Conservation (phyloP, 2,888 invertebrate species). For the Gymnosoma rotundatum region DNA sequence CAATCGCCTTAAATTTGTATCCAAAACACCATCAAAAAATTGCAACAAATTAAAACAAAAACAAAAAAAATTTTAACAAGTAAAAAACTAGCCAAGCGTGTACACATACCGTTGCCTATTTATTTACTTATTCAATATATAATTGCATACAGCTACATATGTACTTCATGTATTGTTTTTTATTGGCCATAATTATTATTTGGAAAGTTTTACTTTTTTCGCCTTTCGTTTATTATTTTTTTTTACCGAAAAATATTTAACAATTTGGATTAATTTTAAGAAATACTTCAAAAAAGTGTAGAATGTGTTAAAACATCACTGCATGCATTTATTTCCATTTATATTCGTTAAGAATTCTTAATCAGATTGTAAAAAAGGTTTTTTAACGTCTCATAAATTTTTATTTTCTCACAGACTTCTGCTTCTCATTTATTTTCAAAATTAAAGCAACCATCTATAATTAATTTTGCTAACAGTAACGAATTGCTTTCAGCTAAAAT, state of each 20-base stretch:
- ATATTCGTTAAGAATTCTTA: slow-evolving; percentile 14
- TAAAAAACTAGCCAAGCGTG: slow-evolving; percentile 60
- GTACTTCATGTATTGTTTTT: slow-evolving; percentile 40
- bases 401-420: background rate
- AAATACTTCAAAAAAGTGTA: background rate
- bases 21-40: slow-evolving; percentile 51
- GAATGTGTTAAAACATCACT: background rate
- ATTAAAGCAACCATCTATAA: background rate
- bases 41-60: slow-evolving; percentile 39
- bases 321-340: slow-evolving; percentile 5
- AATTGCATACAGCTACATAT: background rate
- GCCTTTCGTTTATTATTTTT: background rate
- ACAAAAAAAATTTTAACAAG: background rate
- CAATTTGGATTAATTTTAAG: slow-evolving; percentile 4
- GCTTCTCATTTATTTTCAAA: background rate
- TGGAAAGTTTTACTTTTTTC: slow-evolving; percentile 69
- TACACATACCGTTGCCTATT: slow-evolving; percentile 49
- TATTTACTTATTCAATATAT: slow-evolving; percentile 38
- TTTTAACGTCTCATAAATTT: slow-evolving; percentile 12
- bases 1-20: slow-evolving; percentile 54
- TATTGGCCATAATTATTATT: slow-evolving; percentile 60
- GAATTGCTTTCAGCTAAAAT: background rate
- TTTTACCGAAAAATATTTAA: background rate
- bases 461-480: slow-evolving; percentile 23
- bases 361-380: slow-evolving; percentile 38